phyloP scores from a whole-genome alignment of 2,888 invertebrate species.

The Platypus cylindrus region DNA sequence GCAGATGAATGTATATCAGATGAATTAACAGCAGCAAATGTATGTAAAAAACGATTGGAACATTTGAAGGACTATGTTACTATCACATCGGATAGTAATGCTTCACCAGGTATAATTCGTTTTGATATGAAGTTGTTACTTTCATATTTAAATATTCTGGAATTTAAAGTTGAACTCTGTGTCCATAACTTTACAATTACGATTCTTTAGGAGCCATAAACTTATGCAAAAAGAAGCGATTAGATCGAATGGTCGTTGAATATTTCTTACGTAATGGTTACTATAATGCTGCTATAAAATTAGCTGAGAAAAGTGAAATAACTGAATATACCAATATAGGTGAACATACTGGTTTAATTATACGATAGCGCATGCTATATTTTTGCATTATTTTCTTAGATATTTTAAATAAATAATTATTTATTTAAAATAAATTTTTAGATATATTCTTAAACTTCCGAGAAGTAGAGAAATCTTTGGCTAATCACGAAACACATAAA shows the following conservation, averaged over 20 bases:
- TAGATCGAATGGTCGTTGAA: slow-evolving; percentile 94
- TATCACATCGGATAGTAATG: slow-evolving; percentile 2
- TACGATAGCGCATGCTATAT: neutral
- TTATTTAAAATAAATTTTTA: too few relatives aligned
- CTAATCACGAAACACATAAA: slow-evolving; percentile 69
- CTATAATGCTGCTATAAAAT: slow-evolving; percentile 82
- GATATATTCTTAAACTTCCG: slow-evolving; percentile 75
- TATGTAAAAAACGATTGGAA: slow-evolving; percentile 84
- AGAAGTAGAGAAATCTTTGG: slow-evolving; percentile 77
- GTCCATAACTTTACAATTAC: slow-evolving; percentile 26
- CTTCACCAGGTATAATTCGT: slow-evolving; percentile 18
- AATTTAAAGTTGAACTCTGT: neutral
- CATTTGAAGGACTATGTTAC: slow-evolving; percentile 61
- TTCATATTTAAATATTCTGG: neutral
- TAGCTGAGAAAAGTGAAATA: slow-evolving; percentile 69
- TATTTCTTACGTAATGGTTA: slow-evolving; percentile 91
- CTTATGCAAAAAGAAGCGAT: slow-evolving; percentile 73
- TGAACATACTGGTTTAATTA: slow-evolving; percentile 24
- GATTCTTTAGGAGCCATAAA: slow-evolving; percentile 41
- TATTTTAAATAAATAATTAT: too few relatives aligned
- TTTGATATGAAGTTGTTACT: too few relatives aligned
- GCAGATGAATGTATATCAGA: slow-evolving; percentile 89
- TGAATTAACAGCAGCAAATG: slow-evolving; percentile 79
- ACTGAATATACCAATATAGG: slow-evolving; percentile 86
- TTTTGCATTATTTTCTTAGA: too few relatives aligned